phyloP scores from a whole-genome alignment of 2,797 vertebrate genomes.

The Argentina silus region DNA sequence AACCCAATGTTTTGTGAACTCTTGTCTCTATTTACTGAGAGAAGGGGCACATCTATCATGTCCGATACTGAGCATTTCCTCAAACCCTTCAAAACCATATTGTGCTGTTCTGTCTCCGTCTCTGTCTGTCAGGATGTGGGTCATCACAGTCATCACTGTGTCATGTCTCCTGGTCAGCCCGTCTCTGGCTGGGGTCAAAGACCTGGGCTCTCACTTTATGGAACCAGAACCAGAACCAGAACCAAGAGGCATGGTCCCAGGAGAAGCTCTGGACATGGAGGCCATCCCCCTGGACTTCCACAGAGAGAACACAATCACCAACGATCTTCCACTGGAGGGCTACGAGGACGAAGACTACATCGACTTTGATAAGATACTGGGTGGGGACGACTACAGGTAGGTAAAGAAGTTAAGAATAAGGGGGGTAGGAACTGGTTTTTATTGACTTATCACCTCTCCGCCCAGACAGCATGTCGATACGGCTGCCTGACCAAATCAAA shows the following conservation, averaged over 20 bases:
- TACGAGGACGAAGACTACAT: conserved; percentile 94
- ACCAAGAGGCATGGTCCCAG: conserved; percentile 50
- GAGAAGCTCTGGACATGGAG: conserved; percentile 51
- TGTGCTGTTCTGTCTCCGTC: not conserved
- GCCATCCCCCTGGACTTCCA: conserved; percentile 83
- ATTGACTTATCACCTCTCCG: not conserved
- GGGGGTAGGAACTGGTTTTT: not conserved
- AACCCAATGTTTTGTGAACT: not conserved
- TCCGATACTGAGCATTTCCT: too few relatives aligned
- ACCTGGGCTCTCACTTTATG: conserved; percentile 76
- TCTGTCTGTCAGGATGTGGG: conserved; percentile 78
- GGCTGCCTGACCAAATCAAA: not conserved
- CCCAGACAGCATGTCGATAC: not conserved
- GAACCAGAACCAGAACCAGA: conserved; percentile 22
- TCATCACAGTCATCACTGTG: conserved; percentile 61
- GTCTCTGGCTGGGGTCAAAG: conserved; percentile 77
- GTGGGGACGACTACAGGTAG: conserved; percentile 75
- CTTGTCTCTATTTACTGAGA: too few relatives aligned
- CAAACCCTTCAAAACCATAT: too few relatives aligned
- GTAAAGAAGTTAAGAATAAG: conserved; percentile 4
- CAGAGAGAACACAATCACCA: conserved; percentile 93
- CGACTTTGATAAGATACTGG: conserved; percentile 87
- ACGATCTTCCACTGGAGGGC: conserved; percentile 85
- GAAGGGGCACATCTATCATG: too few relatives aligned
- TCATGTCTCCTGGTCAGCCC: conserved; percentile 74